A percentile compares a stretch with the other conserved stretches of the same genome.
Evolutionary conservation across 2,888 invertebrate genomes (phyloP).

Genomic region (Coleophora deauratella): DNA sequence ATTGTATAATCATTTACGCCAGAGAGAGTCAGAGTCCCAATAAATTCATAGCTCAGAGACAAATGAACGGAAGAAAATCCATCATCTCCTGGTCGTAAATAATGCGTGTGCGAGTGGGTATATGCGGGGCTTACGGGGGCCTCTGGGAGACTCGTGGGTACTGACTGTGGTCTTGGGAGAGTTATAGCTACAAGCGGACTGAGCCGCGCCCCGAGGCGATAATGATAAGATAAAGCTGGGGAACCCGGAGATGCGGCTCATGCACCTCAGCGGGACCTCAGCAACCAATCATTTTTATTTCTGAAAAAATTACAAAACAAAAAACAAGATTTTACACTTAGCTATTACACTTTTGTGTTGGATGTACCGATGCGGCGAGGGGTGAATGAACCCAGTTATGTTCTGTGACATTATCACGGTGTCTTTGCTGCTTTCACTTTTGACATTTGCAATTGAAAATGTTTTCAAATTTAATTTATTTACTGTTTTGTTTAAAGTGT

Average conservation of each 20-base stretch:
- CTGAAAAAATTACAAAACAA: slow-evolving; percentile 41
- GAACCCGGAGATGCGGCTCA: slow-evolving; percentile 54
- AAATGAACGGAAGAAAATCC: slow-evolving; percentile 66
- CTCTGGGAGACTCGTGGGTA: background rate
- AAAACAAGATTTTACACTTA: slow-evolving; percentile 45
- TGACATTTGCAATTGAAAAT: no score
- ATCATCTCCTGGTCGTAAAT: slow-evolving; percentile 66
- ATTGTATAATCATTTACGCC: no score
- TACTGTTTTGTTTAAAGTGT: no score
- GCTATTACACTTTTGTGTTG: slow-evolving; percentile 27
- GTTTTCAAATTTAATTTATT: no score
- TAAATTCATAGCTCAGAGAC: background rate
- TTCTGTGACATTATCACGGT: slow-evolving; percentile 18
- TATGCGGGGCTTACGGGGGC: background rate
- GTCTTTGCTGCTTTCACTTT: background rate
- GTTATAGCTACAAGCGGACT: no score
- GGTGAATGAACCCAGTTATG: slow-evolving; percentile 3
- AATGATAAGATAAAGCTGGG: slow-evolving; percentile 65
- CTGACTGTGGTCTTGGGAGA: no score
- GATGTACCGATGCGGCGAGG: slow-evolving; percentile 18
- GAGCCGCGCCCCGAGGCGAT: slow-evolving; percentile 54
- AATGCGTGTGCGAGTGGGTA: slow-evolving; percentile 44
- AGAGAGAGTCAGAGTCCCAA: background rate
- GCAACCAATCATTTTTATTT: slow-evolving; percentile 24
- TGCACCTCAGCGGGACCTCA: slow-evolving; percentile 8